Percentiles rank a stretch among this genome's conserved stretches.
Conservation (phyloP, 1,140 invertebrate species). For the Saccostrea echinata region DNA sequence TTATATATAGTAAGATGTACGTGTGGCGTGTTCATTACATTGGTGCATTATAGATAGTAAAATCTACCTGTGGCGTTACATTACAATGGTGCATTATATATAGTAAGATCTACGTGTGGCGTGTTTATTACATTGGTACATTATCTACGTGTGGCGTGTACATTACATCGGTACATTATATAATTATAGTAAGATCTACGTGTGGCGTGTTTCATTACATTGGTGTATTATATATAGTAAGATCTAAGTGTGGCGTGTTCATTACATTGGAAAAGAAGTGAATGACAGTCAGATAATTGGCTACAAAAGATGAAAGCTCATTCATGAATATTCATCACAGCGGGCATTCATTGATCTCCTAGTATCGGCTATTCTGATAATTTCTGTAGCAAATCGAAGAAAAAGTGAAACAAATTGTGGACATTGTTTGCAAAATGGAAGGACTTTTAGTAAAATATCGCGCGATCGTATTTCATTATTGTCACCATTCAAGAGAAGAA, state of each 20-base stretch:
- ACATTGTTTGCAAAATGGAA: neutral
- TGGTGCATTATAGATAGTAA: too few species aligned
- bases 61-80: neutral
- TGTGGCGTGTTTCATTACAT: neutral
- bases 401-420: conserved; percentile 15
- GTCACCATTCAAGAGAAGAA: too few species aligned
- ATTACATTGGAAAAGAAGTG: neutral
- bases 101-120: neutral
- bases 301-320: conserved; percentile 19
- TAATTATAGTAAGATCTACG: too few species aligned
- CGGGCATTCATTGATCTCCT: neutral
- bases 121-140: too few species aligned
- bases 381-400: neutral
- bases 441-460: neutral
- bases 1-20: too few species aligned
- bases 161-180: too few species aligned
- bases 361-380: neutral
- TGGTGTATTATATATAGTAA: too few species aligned
- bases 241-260: neutral
- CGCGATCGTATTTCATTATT: too few species aligned
- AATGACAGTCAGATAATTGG: conserved; percentile 5
- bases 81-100: too few species aligned
- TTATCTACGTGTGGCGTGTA: too few species aligned
- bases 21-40: neutral
- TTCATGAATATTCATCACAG: neutral